A percentile compares a stretch with the other conserved stretches of the same genome.
Conservation (phyloP, 2,797 vertebrate genomes). For the Falco columbarius region DNA sequence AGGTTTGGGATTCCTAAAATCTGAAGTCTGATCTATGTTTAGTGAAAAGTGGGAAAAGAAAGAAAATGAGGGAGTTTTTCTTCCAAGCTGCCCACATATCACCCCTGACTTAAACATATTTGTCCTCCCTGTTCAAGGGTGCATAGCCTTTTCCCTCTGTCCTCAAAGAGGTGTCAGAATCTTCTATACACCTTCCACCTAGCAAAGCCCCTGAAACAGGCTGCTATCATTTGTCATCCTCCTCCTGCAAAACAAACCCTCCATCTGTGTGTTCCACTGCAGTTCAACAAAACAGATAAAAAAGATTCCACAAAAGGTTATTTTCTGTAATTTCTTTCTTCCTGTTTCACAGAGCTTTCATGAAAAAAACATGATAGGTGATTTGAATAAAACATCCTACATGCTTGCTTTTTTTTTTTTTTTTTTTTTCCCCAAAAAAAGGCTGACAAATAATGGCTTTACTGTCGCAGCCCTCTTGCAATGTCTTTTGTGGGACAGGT, state of each 20-base stretch:
- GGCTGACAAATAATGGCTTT: neutral
- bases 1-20: neutral
- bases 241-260: neutral
- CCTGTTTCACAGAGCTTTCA: neutral
- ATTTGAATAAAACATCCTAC: neutral
- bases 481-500: neutral
- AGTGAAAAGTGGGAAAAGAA: neutral
- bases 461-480: neutral
- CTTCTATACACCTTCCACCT: neutral
- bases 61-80: neutral
- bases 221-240: neutral
- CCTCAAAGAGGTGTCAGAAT: neutral
- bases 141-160: neutral
- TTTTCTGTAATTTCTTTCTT: neutral
- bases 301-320: neutral
- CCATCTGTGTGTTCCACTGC: neutral
- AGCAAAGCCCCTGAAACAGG: neutral
- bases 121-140: neutral
- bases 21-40: neutral
- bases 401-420: neutral
- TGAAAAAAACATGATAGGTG: neutral
- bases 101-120: neutral
- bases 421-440: neutral
- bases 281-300: neutral
- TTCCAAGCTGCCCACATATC: neutral